These are phyloP conservation scores for Acanthosepion esculentum DNA, from an alignment of 2,888 invertebrate genomes.

Conservation along the genomic window DNA sequence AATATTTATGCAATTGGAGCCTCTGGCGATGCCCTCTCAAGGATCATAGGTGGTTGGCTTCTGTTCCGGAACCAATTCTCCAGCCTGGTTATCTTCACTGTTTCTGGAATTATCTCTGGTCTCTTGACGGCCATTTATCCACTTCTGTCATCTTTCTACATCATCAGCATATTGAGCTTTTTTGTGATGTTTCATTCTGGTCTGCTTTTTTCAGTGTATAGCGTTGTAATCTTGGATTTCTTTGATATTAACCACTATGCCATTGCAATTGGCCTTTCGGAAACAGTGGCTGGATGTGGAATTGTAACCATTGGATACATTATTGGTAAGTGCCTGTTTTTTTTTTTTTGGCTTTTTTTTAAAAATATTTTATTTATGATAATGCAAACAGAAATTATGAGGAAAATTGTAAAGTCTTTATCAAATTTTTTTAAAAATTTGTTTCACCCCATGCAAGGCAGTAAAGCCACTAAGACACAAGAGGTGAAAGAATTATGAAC, in stretches of 20 bases:
- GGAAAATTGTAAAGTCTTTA: too few relatives aligned
- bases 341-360: too few relatives aligned
- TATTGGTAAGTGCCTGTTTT: background rate
- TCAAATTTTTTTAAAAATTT: too few relatives aligned
- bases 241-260: background rate
- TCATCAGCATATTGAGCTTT: background rate
- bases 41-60: background rate
- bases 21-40: background rate
- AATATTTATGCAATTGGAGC: background rate
- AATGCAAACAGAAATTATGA: too few relatives aligned
- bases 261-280: background rate
- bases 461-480: too few relatives aligned
- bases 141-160: background rate
- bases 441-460: too few relatives aligned
- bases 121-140: background rate
- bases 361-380: too few relatives aligned
- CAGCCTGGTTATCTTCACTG: background rate
- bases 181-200: background rate
- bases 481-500: too few relatives aligned
- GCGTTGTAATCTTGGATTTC: background rate
- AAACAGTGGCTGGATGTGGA: background rate
- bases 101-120: background rate
- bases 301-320: background rate
- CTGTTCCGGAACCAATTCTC: background rate
- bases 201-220: background rate